Base-by-base conservation (phyloP, 2,888 invertebrate species). In the Microchrysa polita region DNA sequence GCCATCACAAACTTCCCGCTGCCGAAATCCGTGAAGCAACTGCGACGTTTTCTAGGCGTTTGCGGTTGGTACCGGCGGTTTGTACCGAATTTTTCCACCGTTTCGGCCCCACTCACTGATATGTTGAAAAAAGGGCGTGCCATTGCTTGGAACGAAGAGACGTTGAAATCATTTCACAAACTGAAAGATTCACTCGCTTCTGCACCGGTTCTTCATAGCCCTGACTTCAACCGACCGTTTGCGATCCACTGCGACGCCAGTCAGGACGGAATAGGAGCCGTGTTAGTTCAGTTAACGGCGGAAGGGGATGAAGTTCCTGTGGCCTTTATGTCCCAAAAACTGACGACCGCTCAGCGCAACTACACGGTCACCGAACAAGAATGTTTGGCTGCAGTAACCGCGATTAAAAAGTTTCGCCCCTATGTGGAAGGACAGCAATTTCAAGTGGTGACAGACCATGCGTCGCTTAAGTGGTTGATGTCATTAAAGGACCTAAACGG, bases 51-150 rank as follows among this genome's bases (percentile, higher is more conserved):
- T 59, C 44, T 78, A 1, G 76, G 77, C 10, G 76, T 76, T 74
- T 72, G 75, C 1, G 77, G 77, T 2, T 78, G 76, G 74, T 76
- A 77, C 44, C 22, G 77, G 1, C 57, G 77, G 2, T 77, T 77
- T 44, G 73, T 77, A 2, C 34, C 7, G 23, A 74, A 77, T 48
- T 77, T 67, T 67, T 75, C 77, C 4, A n/a, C 74, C 1, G 16
- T 76, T 0, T 74, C 77, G 0, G 61, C 75, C 0, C 75, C 75
- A 5, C 65, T 78, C 22, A 76, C 77, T 0, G 61, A 78, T 40
- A 48, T 48, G 48, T 12, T 48, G 48, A 2, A 10, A 4, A 48
- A 48, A 12, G 48, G 48, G 4, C 48, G 48, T 48, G 2, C 14
- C 2, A 7, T 48, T n/a, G 2, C 4, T 2, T 48, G 48, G 48